Conservation (phyloP, 2,797 vertebrate species). For the Lepilemur ruficaudatus region DNA sequence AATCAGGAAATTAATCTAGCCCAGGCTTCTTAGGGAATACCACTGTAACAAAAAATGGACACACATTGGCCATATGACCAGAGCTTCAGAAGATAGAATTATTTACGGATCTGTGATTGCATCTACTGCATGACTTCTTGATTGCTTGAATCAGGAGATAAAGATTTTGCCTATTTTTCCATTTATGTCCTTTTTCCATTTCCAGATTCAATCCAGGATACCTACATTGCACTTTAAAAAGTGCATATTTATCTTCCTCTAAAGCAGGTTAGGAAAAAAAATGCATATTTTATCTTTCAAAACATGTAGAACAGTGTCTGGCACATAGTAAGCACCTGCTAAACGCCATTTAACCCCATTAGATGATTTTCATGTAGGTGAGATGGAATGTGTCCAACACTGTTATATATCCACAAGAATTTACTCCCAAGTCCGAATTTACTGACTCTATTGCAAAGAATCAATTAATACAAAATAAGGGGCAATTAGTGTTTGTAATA, state of each 20-base stretch:
- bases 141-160: neutral
- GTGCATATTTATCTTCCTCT: neutral
- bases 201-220: neutral
- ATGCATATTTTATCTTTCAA: constrained; percentile 21
- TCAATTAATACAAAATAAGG: neutral
- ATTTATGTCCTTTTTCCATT: constrained; percentile 19
- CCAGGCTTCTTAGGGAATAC: neutral
- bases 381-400: neutral
- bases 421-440: neutral
- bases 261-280: neutral
- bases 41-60: neutral
- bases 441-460: neutral
- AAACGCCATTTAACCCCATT: neutral
- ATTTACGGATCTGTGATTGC: neutral
- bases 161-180: constrained; percentile 17
- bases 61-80: neutral
- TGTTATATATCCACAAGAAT: neutral
- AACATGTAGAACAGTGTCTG: neutral
- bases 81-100: neutral
- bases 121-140: neutral
- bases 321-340: neutral
- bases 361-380: neutral
- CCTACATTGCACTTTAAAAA: neutral
- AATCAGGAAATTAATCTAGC: neutral
- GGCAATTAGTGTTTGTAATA: neutral